Base-by-base conservation (phyloP, 2,113 vertebrate species). In the Fulmarus glacialis region DNA sequence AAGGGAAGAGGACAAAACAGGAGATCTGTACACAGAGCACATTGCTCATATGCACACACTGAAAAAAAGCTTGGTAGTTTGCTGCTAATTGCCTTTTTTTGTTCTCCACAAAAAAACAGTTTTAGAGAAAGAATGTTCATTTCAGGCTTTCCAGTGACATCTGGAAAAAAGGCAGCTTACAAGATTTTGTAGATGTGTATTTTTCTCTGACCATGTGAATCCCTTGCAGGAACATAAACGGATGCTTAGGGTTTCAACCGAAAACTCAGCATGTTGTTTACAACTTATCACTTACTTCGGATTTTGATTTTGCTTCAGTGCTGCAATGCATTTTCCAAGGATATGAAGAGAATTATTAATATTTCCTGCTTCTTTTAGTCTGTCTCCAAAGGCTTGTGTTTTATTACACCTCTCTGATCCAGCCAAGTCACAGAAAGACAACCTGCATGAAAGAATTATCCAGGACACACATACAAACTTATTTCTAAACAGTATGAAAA, bases 321-420 rank as follows among this genome's bases (percentile, higher is more conserved):
- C 99, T 43, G 97, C 98, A 93, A 99, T 99, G 90, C 99, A 99
- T 87, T 99, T 99, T 53, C 99, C 99, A 94, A 99, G 98, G 75
- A 99, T 99, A 72, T 99, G 98, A 87, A 99, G 98, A 15, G 99
- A 99, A 93, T 98, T 99, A 96, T 99, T 99, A 34, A 99, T 99
- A 92, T 99, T 99, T 16, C 98, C 99, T 2, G 99, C 99, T 96
- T 99, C 99, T 96, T 99, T 99, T 19, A 99, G 98, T 75, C 99
- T 97, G 30, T 99, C 99, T 53, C 99, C 99, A 81, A 99, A 98
- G 0, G 99, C 99, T 48, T 99, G 98, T 18, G 99, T 98, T 98
- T 99, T 99, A 97, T 99, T 99, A 93, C 99, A 99, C 87, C 99
- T 96, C 94, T 99, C 99, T 30, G 99, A 99, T 21, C 99, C 99